Percentiles rank a stretch among this genome's conserved stretches.
Conservation (phyloP, 2,888 invertebrate genomes). For the Nomada ferruginata region DNA sequence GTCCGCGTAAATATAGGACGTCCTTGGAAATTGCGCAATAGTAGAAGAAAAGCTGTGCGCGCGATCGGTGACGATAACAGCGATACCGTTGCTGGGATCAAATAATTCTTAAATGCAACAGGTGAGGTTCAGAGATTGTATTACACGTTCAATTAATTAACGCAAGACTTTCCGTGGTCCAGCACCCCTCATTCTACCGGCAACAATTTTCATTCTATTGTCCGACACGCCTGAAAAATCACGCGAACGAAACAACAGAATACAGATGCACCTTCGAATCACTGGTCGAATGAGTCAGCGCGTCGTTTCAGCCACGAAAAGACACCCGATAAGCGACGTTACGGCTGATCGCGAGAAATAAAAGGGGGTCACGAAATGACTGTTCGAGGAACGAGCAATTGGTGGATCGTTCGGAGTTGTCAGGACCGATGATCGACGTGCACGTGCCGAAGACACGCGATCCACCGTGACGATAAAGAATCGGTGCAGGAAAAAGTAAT, state of each 20-base stretch:
- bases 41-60: no score
- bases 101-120: no score
- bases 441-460: slow-evolving; percentile 63
- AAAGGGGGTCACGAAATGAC: slow-evolving; percentile 37
- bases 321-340: slow-evolving; percentile 31
- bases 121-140: no score
- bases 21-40: no score
- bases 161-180: no score
- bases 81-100: no score
- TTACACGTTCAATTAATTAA: no score
- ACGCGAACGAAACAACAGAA: neutral
- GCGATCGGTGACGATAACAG: no score
- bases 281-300: slow-evolving; percentile 34
- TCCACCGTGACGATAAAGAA: slow-evolving; percentile 22
- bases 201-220: neutral
- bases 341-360: neutral
- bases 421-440: slow-evolving; percentile 50
- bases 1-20: no score
- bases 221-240: neutral
- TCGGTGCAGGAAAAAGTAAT: slow-evolving; percentile 28
- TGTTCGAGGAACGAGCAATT: neutral
- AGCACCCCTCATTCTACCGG: neutral
- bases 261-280: neutral
- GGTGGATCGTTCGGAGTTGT: slow-evolving; percentile 22
- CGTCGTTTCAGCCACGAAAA: slow-evolving; percentile 1